These are phyloP conservation scores for Benthosema pterotum DNA, from an alignment of 2,797 vertebrate genomes.

Conservation along the genomic window DNA sequence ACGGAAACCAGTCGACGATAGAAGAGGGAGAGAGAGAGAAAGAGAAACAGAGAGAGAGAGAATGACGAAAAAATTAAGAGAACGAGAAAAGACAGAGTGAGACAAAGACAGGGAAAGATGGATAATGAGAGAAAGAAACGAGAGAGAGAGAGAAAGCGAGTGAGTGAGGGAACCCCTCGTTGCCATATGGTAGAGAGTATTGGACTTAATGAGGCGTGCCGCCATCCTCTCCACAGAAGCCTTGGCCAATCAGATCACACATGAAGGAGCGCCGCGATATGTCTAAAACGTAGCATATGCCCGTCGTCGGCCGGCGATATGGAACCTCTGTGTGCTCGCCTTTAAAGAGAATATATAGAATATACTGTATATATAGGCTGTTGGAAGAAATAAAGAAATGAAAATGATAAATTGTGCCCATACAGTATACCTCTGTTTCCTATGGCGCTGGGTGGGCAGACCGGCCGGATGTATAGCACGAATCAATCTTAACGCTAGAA, in stretches of 20 bases:
- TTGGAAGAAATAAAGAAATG: slow-evolving; percentile 20
- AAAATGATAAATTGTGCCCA: not conserved
- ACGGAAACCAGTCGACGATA: slow-evolving; percentile 37
- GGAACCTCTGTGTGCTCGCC: slow-evolving; percentile 56
- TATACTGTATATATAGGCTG: not conserved
- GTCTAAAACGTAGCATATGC: slow-evolving; percentile 65
- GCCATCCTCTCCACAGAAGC: slow-evolving; percentile 68
- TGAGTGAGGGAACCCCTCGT: slow-evolving; percentile 38
- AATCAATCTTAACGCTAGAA: too few relatives aligned
- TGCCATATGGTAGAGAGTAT: slow-evolving; percentile 77
- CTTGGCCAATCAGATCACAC: slow-evolving; percentile 67
- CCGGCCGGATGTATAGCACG: too few relatives aligned
- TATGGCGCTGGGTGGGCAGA: too few relatives aligned
- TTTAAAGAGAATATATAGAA: slow-evolving; percentile 23
- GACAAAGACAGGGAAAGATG: not conserved
- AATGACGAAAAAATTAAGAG: too few relatives aligned
- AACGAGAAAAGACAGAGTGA: not conserved
- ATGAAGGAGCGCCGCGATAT: slow-evolving; percentile 67
- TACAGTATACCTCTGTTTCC: too few relatives aligned
- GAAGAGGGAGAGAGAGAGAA: slow-evolving; percentile 11
- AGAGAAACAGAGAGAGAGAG: slow-evolving; percentile 22
- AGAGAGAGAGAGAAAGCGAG: too few relatives aligned
- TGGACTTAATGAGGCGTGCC: slow-evolving; percentile 75
- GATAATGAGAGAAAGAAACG: not conserved
- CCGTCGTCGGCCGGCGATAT: slow-evolving; percentile 59